phyloP scores from a whole-genome alignment of 2,888 invertebrate species.

The Malthinus seriepunctatus region DNA sequence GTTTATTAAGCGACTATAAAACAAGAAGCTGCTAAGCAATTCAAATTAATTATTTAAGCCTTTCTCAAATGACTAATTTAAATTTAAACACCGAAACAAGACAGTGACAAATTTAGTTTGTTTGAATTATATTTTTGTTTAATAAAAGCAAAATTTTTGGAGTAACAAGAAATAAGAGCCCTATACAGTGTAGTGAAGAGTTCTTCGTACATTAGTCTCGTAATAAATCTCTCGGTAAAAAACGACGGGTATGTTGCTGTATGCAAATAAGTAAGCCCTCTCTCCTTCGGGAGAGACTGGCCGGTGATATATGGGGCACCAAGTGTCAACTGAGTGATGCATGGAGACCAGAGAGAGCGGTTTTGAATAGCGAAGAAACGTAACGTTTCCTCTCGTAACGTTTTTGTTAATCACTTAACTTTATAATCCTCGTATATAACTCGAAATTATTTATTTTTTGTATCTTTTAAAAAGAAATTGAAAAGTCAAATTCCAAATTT shows the following conservation, averaged over 20 bases:
- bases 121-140: background rate
- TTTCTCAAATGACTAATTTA: background rate
- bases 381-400: conserved; percentile 32
- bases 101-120: conserved; percentile 4
- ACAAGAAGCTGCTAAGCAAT: background rate
- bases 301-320: conserved; percentile 58
- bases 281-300: conserved; percentile 40
- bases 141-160: background rate
- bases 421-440: conserved; percentile 15
- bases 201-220: conserved; percentile 51
- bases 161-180: conserved; percentile 27
- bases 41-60: conserved; percentile 1
- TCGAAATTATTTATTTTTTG: conserved; percentile 16
- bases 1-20: conserved; percentile 1
- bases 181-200: conserved; percentile 27
- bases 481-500: conserved; percentile 26
- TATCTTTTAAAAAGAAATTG: conserved; percentile 15
- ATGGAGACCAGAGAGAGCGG: conserved; percentile 48
- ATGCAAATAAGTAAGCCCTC: conserved; percentile 53
- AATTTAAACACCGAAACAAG: background rate
- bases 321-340: conserved; percentile 58
- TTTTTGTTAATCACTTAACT: conserved; percentile 25
- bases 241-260: conserved; percentile 53
- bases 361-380: conserved; percentile 35
- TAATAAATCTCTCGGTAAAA: conserved; percentile 55